These are phyloP conservation scores for Drosophila helvetica DNA, from an alignment of 2,888 invertebrate genomes.

Conservation along the genomic window DNA sequence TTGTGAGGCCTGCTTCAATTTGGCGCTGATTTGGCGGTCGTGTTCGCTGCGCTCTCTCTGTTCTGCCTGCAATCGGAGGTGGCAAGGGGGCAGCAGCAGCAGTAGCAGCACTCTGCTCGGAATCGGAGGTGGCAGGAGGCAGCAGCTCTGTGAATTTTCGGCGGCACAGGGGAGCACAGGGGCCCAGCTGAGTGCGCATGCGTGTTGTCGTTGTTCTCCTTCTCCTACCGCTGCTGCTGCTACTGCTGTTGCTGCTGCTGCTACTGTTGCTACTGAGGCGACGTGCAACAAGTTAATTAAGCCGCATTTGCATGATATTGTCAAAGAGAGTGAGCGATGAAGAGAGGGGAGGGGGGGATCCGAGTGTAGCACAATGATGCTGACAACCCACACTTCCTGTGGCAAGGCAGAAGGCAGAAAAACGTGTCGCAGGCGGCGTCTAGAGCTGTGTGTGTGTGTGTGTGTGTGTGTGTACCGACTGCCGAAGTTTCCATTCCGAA, in stretches of 20 bases:
- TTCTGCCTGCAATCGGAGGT: conserved; percentile 12
- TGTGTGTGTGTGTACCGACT: conserved; percentile 6
- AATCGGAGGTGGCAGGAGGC: neutral
- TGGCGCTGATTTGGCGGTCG: conserved; percentile 76
- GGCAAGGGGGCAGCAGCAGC: neutral
- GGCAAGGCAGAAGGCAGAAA: conserved; percentile 39
- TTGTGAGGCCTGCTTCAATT: conserved; percentile 77
- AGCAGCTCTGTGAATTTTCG: neutral
- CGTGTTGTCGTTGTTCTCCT: conserved; percentile 60
- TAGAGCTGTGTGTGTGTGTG: conserved; percentile 22
- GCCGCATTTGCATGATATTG: conserved; percentile 81
- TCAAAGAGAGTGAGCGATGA: conserved; percentile 13
- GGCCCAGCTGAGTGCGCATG: conserved; percentile 71
- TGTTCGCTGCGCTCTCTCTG: conserved; percentile 52
- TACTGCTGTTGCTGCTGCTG: neutral
- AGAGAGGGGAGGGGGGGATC: conserved; percentile 9
- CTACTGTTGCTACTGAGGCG: conserved; percentile 51
- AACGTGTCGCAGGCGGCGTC: conserved; percentile 76
- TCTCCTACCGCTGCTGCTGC: conserved; percentile 28
- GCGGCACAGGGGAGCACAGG: neutral
- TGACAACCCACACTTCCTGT: conserved; percentile 77
- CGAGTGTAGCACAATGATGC: conserved; percentile 23
- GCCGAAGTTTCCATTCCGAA: neutral
- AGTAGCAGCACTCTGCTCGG: neutral
- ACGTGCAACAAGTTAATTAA: conserved; percentile 83